These are phyloP conservation scores for Ernsta delagoae DNA, from an alignment of 2,888 invertebrate species.

Conservation along the genomic window DNA sequence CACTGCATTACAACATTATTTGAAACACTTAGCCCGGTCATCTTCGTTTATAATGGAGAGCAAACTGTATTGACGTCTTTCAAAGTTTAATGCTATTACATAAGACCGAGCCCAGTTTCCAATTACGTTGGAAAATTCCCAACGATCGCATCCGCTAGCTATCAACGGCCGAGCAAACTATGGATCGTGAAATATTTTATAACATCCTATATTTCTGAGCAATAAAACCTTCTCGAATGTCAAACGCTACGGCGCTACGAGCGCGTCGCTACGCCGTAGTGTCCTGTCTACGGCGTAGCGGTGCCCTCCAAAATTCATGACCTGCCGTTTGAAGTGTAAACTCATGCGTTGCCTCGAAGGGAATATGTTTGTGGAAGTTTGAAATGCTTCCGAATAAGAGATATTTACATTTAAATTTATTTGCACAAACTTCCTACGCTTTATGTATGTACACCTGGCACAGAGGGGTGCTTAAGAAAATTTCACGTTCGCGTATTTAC, in stretches of 20 bases:
- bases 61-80: conserved; percentile 3
- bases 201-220: conserved; percentile 43
- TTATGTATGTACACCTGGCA: conserved; percentile 36
- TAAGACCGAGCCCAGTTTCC: conserved; percentile 13
- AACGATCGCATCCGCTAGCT: conserved; percentile 24
- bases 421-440: conserved; percentile 36
- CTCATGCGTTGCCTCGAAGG: conserved; percentile 52
- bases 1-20: not conserved
- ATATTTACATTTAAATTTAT: conserved; percentile 42
- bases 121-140: conserved; percentile 27
- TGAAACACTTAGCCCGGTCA: not conserved
- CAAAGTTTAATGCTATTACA: conserved; percentile 4
- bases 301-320: conserved; percentile 69
- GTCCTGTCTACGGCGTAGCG: conserved; percentile 41
- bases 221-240: conserved; percentile 36
- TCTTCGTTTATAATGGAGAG: not conserved
- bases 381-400: conserved; percentile 50
- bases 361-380: conserved; percentile 57
- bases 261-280: conserved; percentile 7
- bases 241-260: conserved; percentile 27
- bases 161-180: conserved; percentile 31
- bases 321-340: conserved; percentile 67
- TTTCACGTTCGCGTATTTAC: conserved; percentile 19
- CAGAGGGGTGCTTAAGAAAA: conserved; percentile 4
- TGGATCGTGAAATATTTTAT: conserved; percentile 45